Conservation (phyloP, 1,140 invertebrate genomes). For the Tachypleus tridentatus region DNA sequence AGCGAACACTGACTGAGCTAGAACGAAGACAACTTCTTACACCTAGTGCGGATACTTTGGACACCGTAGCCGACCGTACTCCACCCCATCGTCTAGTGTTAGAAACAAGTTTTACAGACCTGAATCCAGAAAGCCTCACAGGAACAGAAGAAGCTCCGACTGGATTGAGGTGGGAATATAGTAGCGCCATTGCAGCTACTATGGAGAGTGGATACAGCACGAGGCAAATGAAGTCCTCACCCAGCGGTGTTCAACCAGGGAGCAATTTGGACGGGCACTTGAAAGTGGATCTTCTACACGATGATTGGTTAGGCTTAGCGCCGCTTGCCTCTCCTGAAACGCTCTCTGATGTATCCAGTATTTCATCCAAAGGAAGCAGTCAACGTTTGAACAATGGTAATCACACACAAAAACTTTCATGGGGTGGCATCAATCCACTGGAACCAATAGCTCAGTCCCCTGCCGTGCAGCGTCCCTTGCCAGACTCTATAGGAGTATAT, state of each 20-base stretch:
- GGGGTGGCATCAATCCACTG: slow-evolving; percentile 16
- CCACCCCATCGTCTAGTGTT: slow-evolving; percentile 47
- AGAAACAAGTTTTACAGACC: slow-evolving; percentile 61
- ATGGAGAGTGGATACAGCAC: slow-evolving; percentile 5
- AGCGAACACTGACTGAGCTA: slow-evolving; percentile 28
- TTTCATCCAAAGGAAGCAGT: slow-evolving; percentile 29
- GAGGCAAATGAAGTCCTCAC: not conserved
- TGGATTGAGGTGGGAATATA: slow-evolving; percentile 23
- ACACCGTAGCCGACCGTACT: slow-evolving; percentile 32
- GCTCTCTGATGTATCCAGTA: slow-evolving; percentile 58
- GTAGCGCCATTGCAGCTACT: slow-evolving; percentile 11
- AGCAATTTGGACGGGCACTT: not conserved
- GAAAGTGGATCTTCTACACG: slow-evolving; percentile 30
- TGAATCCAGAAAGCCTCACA: slow-evolving; percentile 26
- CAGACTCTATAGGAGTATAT: not conserved
- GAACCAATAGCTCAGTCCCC: slow-evolving; percentile 20
- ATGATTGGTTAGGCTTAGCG: slow-evolving; percentile 50
- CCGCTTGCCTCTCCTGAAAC: slow-evolving; percentile 75
- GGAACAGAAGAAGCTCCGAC: slow-evolving; percentile 10
- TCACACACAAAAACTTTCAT: slow-evolving; percentile 8
- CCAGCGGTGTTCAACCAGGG: slow-evolving; percentile 16
- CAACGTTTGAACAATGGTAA: slow-evolving; percentile 16
- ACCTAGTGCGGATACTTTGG: slow-evolving; percentile 14
- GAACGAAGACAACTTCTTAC: slow-evolving; percentile 20
- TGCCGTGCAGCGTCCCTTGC: slow-evolving; percentile 15